Evolutionary conservation across 1,140 invertebrate species (phyloP).

Genomic region (Caenorhabditis tropicalis): DNA sequence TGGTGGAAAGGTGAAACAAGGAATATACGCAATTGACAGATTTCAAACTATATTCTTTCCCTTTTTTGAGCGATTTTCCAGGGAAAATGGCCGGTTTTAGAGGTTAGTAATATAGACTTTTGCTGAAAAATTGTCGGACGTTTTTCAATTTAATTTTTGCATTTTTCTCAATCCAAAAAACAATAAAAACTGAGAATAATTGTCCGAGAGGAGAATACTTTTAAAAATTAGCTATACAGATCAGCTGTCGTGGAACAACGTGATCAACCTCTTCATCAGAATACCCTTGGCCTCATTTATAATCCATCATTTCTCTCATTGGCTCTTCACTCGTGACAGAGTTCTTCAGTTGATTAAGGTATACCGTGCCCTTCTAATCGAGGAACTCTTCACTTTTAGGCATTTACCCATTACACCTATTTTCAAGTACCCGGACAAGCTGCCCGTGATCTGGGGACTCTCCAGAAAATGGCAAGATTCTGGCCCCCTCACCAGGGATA

Average conservation of each 20-base stretch:
- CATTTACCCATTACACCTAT: not conserved
- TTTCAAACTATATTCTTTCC: not conserved
- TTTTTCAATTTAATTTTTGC: too few species aligned
- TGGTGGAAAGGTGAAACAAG: not conserved
- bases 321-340: not conserved
- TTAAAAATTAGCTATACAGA: too few species aligned
- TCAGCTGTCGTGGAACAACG: not conserved
- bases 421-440: not conserved
- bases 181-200: too few species aligned
- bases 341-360: not conserved
- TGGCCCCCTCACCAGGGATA: constrained; percentile 8
- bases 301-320: constrained; percentile 7
- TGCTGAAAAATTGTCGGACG: not conserved
- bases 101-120: not conserved
- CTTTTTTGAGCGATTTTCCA: not conserved
- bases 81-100: not conserved
- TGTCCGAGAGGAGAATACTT: too few species aligned
- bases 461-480: constrained; percentile 10
- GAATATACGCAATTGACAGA: not conserved
- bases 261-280: not conserved
- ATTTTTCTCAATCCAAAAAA: too few species aligned
- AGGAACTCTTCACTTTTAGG: not conserved
- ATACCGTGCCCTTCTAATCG: not conserved
- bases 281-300: not conserved
- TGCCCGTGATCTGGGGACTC: not conserved